phyloP scores from a whole-genome alignment of 2,113 vertebrate species.

The Trogon surrucura region DNA sequence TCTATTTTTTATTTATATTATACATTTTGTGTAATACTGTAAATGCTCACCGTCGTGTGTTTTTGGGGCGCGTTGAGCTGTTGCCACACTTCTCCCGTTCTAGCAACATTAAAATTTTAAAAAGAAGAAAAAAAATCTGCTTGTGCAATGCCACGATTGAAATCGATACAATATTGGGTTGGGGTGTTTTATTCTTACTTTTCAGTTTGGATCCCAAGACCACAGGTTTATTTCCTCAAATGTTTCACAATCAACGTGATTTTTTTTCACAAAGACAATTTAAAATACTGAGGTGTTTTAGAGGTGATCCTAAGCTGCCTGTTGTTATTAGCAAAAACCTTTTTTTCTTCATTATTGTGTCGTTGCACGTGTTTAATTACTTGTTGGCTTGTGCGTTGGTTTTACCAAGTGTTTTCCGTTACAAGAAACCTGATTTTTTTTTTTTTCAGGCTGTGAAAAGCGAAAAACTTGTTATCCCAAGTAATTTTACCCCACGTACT shows the following conservation, averaged over 20 bases:
- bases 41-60: background rate
- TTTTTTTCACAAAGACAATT: background rate
- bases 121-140: background rate
- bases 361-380: background rate
- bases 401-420: background rate
- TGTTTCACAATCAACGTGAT: background rate
- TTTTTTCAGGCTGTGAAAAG: background rate
- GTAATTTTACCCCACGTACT: background rate
- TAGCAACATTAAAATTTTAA: constrained; percentile 1
- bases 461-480: background rate
- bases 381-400: background rate
- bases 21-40: background rate
- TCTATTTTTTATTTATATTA: background rate
- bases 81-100: background rate
- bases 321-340: background rate
- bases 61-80: background rate
- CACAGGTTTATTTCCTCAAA: background rate
- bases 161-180: background rate
- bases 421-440: background rate
- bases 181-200: background rate
- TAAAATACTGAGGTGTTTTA: background rate
- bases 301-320: background rate
- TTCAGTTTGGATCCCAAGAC: background rate
- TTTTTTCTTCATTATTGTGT: background rate
- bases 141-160: constrained; percentile 5